Conservation (phyloP, 2,888 invertebrate genomes). For the Mystacides longicornis region DNA sequence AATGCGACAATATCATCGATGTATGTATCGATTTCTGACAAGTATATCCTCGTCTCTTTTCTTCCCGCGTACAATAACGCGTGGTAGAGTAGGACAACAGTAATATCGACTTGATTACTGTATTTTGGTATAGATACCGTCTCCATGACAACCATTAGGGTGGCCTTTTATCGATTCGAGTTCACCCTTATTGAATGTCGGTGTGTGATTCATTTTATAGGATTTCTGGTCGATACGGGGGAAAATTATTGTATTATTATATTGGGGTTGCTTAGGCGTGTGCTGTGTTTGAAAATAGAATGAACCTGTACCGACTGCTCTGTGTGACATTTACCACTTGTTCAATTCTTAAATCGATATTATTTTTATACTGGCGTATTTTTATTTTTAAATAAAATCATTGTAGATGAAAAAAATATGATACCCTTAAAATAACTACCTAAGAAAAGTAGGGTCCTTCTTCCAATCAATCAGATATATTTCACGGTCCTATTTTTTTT, state of each 20-base stretch:
- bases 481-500: too few species aligned
- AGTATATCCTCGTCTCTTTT: constrained; percentile 30
- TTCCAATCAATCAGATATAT: too few species aligned
- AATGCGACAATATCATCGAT: constrained; percentile 37
- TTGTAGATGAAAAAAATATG: too few species aligned
- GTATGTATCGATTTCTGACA: constrained; percentile 50
- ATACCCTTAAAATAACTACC: too few species aligned
- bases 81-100: constrained; percentile 31
- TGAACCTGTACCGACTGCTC: background rate
- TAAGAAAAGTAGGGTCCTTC: too few species aligned
- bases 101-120: constrained; percentile 11
- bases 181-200: constrained; percentile 4
- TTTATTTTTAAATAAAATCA: too few species aligned
- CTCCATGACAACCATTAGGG: constrained; percentile 20
- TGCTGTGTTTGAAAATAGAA: background rate
- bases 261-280: background rate
- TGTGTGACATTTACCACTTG: too few species aligned
- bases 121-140: constrained; percentile 6
- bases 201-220: background rate
- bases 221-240: constrained; percentile 2
- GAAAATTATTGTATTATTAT: background rate
- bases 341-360: too few species aligned
- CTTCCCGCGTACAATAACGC: constrained; percentile 17
- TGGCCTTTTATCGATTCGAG: constrained; percentile 9
- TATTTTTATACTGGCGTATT: too few species aligned